Evolutionary conservation across 1,140 invertebrate genomes (phyloP).

Genomic region (Penaeus indicus): DNA sequence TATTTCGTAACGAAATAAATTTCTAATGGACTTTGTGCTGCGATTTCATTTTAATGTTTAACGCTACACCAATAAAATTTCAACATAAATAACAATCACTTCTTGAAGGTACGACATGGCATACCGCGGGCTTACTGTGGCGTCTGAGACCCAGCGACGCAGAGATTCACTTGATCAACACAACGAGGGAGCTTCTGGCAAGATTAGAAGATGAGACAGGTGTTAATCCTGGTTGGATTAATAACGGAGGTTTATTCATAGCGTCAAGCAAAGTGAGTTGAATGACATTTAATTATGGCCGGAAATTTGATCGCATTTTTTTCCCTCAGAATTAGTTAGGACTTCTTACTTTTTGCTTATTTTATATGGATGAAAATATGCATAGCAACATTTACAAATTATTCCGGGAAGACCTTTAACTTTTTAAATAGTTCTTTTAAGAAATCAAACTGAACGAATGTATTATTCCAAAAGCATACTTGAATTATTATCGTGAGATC

Average conservation of each 20-base stretch:
- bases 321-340: not conserved
- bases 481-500: too few species aligned
- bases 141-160: slow-evolving; percentile 84
- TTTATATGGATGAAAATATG: too few species aligned
- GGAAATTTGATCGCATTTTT: not conserved
- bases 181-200: slow-evolving; percentile 78
- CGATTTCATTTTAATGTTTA: not conserved
- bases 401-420: too few species aligned
- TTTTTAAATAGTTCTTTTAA: too few species aligned
- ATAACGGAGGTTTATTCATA: slow-evolving; percentile 90
- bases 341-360: not conserved
- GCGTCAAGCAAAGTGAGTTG: slow-evolving; percentile 79
- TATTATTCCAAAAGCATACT: too few species aligned
- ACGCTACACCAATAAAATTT: not conserved
- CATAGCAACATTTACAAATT: too few species aligned
- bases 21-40: too few species aligned
- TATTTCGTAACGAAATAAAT: too few species aligned
- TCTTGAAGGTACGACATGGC: slow-evolving; percentile 82
- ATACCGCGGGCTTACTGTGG: slow-evolving; percentile 87
- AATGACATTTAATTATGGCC: not conserved
- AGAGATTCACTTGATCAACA: slow-evolving; percentile 82
- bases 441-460: too few species aligned
- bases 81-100: not conserved
- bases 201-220: slow-evolving; percentile 83
- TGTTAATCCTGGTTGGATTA: slow-evolving; percentile 85